phyloP scores from a whole-genome alignment of 2,888 invertebrate species.

The Smittia aterrima region DNA sequence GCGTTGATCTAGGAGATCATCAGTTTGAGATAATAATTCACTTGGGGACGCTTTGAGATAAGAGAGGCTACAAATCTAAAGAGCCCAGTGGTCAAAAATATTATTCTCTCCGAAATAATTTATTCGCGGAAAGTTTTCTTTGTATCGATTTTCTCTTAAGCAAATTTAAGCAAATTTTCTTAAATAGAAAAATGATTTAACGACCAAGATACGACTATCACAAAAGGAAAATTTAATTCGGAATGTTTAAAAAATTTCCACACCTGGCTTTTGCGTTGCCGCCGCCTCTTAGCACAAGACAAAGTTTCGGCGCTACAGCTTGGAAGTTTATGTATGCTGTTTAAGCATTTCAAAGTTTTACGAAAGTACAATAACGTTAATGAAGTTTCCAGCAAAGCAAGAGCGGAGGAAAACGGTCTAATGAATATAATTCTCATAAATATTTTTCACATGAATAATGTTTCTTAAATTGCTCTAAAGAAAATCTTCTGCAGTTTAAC shows the following conservation, averaged over 20 bases:
- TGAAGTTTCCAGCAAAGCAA: conserved; percentile 26
- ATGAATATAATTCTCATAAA: conserved; percentile 39
- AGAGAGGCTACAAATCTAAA: too few relatives aligned
- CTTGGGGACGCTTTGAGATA: too few relatives aligned
- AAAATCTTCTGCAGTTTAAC: conserved; percentile 33
- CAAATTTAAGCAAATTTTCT: too few relatives aligned
- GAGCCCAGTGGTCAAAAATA: too few relatives aligned
- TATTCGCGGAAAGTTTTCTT: too few relatives aligned
- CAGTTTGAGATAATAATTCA: conserved; percentile 23
- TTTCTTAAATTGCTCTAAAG: conserved; percentile 7
- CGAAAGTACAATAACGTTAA: conserved; percentile 33
- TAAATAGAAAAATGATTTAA: too few relatives aligned
- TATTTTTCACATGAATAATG: conserved; percentile 38
- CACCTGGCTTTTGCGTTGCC: conserved; percentile 18
- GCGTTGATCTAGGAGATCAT: conserved; percentile 4
- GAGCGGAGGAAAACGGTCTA: conserved; percentile 27
- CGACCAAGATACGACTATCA: too few relatives aligned
- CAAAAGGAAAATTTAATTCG: conserved; percentile 25
- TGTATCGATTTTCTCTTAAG: too few relatives aligned
- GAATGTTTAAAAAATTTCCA: conserved; percentile 17
- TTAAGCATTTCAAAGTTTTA: conserved; percentile 15
- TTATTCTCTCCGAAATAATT: too few relatives aligned
- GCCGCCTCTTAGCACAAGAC: not conserved
- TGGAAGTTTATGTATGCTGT: conserved; percentile 2
- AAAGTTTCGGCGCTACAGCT: not conserved